Percentiles rank a stretch among this genome's conserved stretches.
These are phyloP conservation scores for Drosophila conformis DNA, from an alignment of 2,888 invertebrate genomes.

Conservation along the genomic window DNA sequence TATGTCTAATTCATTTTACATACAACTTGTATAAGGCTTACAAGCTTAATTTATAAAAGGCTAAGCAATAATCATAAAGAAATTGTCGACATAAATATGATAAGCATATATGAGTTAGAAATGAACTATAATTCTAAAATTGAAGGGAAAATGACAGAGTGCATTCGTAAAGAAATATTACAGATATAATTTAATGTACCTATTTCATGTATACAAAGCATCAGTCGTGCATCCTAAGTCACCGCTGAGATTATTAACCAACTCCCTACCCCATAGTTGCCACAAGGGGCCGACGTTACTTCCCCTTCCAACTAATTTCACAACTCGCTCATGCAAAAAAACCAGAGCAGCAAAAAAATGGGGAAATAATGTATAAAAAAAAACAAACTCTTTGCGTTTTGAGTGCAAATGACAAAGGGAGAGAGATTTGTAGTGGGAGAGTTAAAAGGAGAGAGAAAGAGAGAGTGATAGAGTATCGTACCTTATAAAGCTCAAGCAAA, in stretches of 20 bases:
- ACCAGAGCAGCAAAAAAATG: slow-evolving; percentile 22
- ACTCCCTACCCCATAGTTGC: background rate
- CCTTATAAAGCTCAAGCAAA: slow-evolving; percentile 35
- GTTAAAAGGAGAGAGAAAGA: slow-evolving; percentile 10
- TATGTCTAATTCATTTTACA: background rate
- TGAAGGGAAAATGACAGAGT: background rate
- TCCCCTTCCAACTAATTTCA: slow-evolving; percentile 38
- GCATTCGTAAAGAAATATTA: background rate
- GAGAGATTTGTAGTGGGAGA: slow-evolving; percentile 41
- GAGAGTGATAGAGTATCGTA: slow-evolving; percentile 20
- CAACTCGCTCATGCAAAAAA: slow-evolving; percentile 32
- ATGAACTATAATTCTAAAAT: no score
- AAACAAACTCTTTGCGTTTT: slow-evolving; percentile 47
- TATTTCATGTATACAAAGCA: slow-evolving; percentile 3
- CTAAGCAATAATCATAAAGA: background rate
- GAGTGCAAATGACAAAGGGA: slow-evolving; percentile 67
- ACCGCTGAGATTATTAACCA: slow-evolving; percentile 16
- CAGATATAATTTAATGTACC: slow-evolving; percentile 5
- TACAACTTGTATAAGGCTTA: background rate
- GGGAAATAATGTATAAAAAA: slow-evolving; percentile 30
- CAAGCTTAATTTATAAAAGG: background rate
- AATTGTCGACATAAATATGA: background rate
- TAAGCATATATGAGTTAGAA: background rate
- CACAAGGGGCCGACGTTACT: slow-evolving; percentile 6
- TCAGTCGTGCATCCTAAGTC: slow-evolving; percentile 8